Evolutionary conservation across 2,113 vertebrate genomes (phyloP).

Genomic region (Suricata suricatta): DNA sequence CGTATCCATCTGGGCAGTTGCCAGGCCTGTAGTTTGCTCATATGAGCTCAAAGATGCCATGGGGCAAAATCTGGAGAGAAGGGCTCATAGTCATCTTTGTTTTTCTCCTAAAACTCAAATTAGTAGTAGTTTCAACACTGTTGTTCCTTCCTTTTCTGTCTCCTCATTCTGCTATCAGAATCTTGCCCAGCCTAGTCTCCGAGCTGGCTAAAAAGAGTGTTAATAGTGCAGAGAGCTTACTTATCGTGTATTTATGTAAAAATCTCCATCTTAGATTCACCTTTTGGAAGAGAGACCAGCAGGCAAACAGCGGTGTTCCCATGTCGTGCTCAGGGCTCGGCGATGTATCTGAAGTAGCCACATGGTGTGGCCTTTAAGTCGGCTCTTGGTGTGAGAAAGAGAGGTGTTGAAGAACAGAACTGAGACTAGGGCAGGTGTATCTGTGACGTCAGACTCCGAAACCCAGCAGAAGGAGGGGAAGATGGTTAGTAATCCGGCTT

Average conservation of each 20-base stretch:
- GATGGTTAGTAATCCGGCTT: neutral
- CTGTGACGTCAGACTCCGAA: neutral
- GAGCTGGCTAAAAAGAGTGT: neutral
- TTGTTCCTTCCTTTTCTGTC: neutral
- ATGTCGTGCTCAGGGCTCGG: neutral
- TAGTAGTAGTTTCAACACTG: neutral
- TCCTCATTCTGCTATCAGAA: neutral
- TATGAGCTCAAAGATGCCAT: neutral
- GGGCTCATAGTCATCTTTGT: neutral
- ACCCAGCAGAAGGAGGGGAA: neutral
- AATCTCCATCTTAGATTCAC: neutral
- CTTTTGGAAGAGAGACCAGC: neutral
- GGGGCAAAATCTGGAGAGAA: neutral
- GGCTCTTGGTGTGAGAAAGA: neutral
- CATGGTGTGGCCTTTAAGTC: neutral
- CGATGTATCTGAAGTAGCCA: neutral
- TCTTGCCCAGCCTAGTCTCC: neutral
- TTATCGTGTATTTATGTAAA: neutral
- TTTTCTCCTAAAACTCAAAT: slow-evolving; percentile 23
- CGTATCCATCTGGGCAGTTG: neutral
- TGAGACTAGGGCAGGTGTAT: neutral
- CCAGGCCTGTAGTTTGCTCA: neutral
- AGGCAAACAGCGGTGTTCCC: neutral
- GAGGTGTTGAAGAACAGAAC: neutral
- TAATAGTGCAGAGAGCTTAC: neutral